Percentiles rank a stretch among this genome's conserved stretches.
These are phyloP conservation scores for Pseudoips prasinana DNA, from an alignment of 2,888 invertebrate genomes.

Conservation along the genomic window DNA sequence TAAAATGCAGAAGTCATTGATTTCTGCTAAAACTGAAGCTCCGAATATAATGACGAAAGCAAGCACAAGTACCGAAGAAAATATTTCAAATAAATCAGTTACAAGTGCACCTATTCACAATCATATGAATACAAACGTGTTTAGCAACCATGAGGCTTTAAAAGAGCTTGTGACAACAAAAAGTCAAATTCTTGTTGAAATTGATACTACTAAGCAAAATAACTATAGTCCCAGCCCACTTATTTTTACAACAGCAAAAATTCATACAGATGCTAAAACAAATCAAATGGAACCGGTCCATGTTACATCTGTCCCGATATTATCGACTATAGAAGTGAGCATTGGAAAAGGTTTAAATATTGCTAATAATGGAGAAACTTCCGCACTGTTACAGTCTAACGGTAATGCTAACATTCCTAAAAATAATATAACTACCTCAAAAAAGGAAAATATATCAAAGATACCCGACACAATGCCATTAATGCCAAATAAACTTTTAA, in stretches of 20 bases:
- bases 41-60: constrained; percentile 10
- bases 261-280: constrained; percentile 60
- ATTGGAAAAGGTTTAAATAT: constrained; percentile 39
- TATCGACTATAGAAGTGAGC: constrained; percentile 62
- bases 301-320: constrained; percentile 63
- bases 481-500: constrained; percentile 5
- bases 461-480: too few species aligned
- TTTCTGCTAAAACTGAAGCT: constrained; percentile 1
- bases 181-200: constrained; percentile 61
- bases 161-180: constrained; percentile 41
- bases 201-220: constrained; percentile 50
- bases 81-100: constrained; percentile 27
- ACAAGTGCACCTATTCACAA: constrained; percentile 43
- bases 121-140: constrained; percentile 64
- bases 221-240: constrained; percentile 54
- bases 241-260: constrained; percentile 77
- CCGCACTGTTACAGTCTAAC: constrained; percentile 25
- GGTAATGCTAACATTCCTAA: constrained; percentile 21
- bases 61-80: constrained; percentile 36
- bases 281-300: constrained; percentile 66
- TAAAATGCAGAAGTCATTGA: constrained; percentile 28
- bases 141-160: constrained; percentile 38
- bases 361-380: constrained; percentile 26
- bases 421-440: constrained; percentile 13
- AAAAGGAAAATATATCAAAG: constrained; percentile 11